Evolutionary conservation across 1,140 invertebrate species (phyloP), one percentile per base, ranked within the genome.

Genomic region (Leptinotarsa defecta): DNA sequence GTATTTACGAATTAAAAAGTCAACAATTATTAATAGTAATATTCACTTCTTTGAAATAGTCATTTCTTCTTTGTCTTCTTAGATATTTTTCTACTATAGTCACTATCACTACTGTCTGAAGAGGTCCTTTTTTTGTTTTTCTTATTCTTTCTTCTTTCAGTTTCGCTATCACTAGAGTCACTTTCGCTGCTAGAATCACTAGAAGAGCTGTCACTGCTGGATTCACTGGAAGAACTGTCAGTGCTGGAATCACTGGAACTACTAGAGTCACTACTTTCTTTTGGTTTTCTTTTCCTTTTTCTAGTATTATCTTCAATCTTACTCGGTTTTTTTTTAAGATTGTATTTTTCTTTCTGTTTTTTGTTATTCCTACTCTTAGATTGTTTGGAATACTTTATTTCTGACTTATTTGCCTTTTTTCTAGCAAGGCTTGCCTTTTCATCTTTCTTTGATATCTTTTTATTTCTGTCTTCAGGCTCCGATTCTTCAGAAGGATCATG

Each of bases 11-110:
- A 43, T 43, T 11, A 8, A 43, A 43, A 43, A 11, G 34, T 11
- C 8, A 43, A 43, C 34, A 43, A 43, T 11, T 3, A 43, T 3
- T 43, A 43, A 43, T 43, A 43, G 34, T 43, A 0, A 43, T 43
- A 43, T 43, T 43, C 11, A 43, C 34, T 43, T 43, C 34, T 11
- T 43, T 43, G 34, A 43, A 43, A 43, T 11, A 43, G 2, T 43
- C 34, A 20, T 63, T 71, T 74, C 62, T n/a, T 76, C n/a, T 48
- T 76, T 74, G 24, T 76, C 43, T 61, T 62, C 20, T 74, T 74
- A 74, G 1, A 17, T 61, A 61, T 73, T 34, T 67, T 73, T 73
- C 15, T 73, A 48, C 48, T 17, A 24, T 6, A 52, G 1, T 74
- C 72, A 64, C 76, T 77, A 69, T 73, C 73, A 71, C 76, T 75